Percentiles rank a stretch among this genome's conserved stretches.
phyloP scores from a whole-genome alignment of 2,113 vertebrate species.

The Hemiscyllium ocellatum region DNA sequence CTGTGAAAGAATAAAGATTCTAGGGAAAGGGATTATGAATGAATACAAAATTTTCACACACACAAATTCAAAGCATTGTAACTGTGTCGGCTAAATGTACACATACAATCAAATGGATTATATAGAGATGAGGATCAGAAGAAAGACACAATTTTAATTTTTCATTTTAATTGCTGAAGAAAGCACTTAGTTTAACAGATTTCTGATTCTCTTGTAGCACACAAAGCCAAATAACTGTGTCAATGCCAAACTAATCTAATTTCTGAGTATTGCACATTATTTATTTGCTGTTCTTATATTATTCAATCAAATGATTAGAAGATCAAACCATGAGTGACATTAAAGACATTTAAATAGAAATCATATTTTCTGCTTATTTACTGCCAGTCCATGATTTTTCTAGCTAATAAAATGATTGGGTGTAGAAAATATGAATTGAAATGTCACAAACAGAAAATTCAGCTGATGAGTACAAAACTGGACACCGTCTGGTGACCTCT shows the following conservation, averaged over 20 bases:
- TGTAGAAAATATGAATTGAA: not conserved
- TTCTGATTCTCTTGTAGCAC: not conserved
- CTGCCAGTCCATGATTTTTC: not conserved
- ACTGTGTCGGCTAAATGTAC: not conserved
- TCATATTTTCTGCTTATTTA: too few species aligned
- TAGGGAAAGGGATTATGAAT: not conserved
- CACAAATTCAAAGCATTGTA: not conserved
- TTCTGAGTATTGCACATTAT: not conserved
- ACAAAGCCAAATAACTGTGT: not conserved
- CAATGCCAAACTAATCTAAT: not conserved
- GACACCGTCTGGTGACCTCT: not conserved
- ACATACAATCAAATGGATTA: not conserved
- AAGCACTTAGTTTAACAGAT: not conserved
- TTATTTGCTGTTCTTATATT: not conserved
- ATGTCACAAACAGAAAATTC: not conserved
- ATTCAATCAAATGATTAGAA: not conserved
- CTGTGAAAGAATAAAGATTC: not conserved
- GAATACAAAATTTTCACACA: not conserved
- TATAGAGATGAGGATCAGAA: not conserved
- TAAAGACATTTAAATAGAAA: not conserved
- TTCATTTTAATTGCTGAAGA: slow-evolving; percentile 18
- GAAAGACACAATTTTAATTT: not conserved
- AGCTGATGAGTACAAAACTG: not conserved
- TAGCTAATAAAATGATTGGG: not conserved
- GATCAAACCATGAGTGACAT: not conserved